A percentile compares a stretch with the other conserved stretches of the same genome.
Conservation (phyloP, 2,888 invertebrate species). For the Chalcis sispes region DNA sequence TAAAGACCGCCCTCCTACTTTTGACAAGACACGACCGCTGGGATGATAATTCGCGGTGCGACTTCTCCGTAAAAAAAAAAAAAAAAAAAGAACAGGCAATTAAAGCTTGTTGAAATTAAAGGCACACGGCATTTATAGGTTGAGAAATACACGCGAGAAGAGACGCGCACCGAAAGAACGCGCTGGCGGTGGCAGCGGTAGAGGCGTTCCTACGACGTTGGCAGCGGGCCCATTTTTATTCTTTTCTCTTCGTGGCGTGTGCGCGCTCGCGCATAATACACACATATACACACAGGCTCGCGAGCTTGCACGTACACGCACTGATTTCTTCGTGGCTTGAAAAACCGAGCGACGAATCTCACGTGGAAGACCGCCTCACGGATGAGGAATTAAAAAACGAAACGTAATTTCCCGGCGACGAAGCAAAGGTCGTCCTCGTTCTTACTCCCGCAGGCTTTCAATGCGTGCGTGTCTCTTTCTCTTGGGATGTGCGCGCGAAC, state of each 20-base stretch:
- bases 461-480: slow-evolving; percentile 34
- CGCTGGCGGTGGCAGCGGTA: background rate
- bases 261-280: background rate
- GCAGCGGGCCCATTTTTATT: slow-evolving; percentile 24
- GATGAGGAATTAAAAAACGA: background rate
- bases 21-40: too few species aligned
- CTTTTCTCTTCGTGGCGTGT: background rate
- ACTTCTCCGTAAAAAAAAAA: too few species aligned
- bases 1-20: too few species aligned
- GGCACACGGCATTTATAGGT: background rate
- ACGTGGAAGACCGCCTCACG: too few species aligned
- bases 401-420: background rate
- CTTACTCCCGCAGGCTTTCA: background rate
- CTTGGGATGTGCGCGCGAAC: slow-evolving; percentile 14
- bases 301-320: background rate
- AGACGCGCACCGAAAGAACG: background rate
- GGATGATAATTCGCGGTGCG: too few species aligned
- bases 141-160: background rate
- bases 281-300: background rate
- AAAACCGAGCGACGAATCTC: too few species aligned
- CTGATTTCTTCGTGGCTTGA: background rate
- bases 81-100: background rate
- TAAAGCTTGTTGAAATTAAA: background rate
- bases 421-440: background rate
- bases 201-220: slow-evolving; percentile 40